Base-by-base conservation (phyloP, 1,140 invertebrate species). In the Chironomus striatipennis region DNA sequence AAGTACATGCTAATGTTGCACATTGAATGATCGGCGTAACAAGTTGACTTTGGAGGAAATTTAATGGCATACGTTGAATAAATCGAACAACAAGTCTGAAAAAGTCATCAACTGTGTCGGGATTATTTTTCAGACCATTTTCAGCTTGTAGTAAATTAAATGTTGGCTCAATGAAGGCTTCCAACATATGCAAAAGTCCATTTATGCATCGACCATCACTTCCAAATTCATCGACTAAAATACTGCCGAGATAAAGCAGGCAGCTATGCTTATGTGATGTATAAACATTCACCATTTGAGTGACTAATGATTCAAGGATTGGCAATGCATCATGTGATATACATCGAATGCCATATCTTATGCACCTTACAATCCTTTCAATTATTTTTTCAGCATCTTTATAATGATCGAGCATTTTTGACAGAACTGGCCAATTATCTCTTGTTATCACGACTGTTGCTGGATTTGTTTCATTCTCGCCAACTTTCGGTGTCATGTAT, bases 31-130 rank as follows among this genome's bases (percentile, higher is more conserved):
- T 90, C 12, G 88, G 88, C 42, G 87, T 86, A 73, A 94, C 84
- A 47, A 91, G 86, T 15, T 85, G 80, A 79, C 89, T 89, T 78
- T 91, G 88, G 34, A 98, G 85, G 81, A 98, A 93, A 75, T 87
- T 86, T 42, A 92, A 80, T 0, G 97, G 92, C 74, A 90, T 87
- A 77, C 94, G 88, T 82, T 97, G 95, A 15, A 98, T 83, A 82
- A 97, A 97, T 79, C 95, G 91, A 43, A 81, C 82, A 80, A 93
- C 95, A 21, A 98, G 86, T 72, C 97, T 85, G 82, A 98, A 99
- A 75, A 98, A 89, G 82, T 99, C 98, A 82, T 99, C 98, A 0
- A 99, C 95, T 0, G 96, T 99, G 78, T 99, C 97, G 0, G 98
- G 97, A 86, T 98, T 92, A 82, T 97, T 91, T 75, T 90, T 86